phyloP scores from a whole-genome alignment of 2,797 vertebrate species.

The Premnoplex brunnescens region DNA sequence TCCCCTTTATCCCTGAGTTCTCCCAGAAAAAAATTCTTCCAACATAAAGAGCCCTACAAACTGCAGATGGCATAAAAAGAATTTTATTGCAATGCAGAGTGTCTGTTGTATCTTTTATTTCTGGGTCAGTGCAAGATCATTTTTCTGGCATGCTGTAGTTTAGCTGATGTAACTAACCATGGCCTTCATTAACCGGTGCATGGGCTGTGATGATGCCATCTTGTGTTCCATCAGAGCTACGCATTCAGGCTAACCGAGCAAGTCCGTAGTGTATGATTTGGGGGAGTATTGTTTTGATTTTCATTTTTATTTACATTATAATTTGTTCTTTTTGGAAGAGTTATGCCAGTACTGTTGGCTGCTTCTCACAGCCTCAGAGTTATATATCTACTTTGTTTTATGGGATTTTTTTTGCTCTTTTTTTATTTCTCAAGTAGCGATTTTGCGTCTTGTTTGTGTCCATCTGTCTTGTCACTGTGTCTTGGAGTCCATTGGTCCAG shows the following conservation, averaged over 20 bases:
- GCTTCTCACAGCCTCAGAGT: conserved; percentile 47
- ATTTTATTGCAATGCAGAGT: conserved; percentile 95
- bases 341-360: conserved; percentile 69
- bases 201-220: conserved; percentile 82
- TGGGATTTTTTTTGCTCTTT: conserved; percentile 35
- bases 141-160: conserved; percentile 86
- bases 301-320: conserved; percentile 34
- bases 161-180: conserved; percentile 79
- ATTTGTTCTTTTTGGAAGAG: conserved; percentile 57
- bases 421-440: conserved; percentile 69
- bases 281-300: conserved; percentile 60
- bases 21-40: conserved; percentile 72
- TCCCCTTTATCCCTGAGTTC: conserved; percentile 36
- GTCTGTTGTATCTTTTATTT: conserved; percentile 86
- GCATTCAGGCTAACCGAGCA: conserved; percentile 77
- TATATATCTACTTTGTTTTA: conserved; percentile 32
- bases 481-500: conserved; percentile 69
- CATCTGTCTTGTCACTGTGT: conserved; percentile 78
- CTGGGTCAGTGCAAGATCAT: conserved; percentile 68
- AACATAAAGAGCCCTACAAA: conserved; percentile 58
- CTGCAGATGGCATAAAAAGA: conserved; percentile 98
- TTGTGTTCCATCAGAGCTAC: conserved; percentile 78
- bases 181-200: conserved; percentile 80
- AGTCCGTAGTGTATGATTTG: conserved; percentile 74
- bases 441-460: conserved; percentile 69